Conservation (phyloP, 2,797 vertebrate genomes). For the Psittacula echo region DNA sequence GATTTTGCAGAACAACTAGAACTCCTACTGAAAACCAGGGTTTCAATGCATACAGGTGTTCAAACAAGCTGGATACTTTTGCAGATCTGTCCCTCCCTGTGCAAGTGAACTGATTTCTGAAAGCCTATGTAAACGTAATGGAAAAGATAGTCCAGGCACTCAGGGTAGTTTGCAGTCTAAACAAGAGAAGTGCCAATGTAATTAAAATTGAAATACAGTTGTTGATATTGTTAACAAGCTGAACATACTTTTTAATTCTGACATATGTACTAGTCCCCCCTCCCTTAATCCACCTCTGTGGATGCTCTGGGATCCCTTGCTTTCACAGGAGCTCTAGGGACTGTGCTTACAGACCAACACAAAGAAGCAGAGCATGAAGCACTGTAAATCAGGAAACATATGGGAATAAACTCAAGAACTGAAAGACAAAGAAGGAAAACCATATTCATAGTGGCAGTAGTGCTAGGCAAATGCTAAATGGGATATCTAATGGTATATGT, state of each 20-base stretch:
- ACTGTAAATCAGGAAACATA: not conserved
- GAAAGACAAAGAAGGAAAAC: not conserved
- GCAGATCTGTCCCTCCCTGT: not conserved
- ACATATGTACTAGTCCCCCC: not conserved
- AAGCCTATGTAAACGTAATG: not conserved
- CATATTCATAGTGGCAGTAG: not conserved
- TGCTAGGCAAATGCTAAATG: not conserved
- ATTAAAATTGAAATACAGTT: not conserved
- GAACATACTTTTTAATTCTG: not conserved
- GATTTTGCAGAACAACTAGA: not conserved
- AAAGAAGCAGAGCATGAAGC: not conserved
- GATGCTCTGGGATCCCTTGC: not conserved
- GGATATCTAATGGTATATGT: not conserved
- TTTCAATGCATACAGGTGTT: not conserved
- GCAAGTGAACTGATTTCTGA: not conserved
- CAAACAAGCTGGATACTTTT: not conserved
- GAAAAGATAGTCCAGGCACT: not conserved
- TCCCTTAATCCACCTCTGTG: rapidly evolving
- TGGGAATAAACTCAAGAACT: not conserved
- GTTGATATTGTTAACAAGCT: not conserved
- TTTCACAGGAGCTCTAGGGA: not conserved
- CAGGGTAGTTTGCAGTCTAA: not conserved
- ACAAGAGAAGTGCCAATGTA: not conserved
- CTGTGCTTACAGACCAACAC: not conserved
- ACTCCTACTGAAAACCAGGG: not conserved